Evolutionary conservation across 2,888 invertebrate species (phyloP).

Genomic region (Eumacrocentrus americanus): DNA sequence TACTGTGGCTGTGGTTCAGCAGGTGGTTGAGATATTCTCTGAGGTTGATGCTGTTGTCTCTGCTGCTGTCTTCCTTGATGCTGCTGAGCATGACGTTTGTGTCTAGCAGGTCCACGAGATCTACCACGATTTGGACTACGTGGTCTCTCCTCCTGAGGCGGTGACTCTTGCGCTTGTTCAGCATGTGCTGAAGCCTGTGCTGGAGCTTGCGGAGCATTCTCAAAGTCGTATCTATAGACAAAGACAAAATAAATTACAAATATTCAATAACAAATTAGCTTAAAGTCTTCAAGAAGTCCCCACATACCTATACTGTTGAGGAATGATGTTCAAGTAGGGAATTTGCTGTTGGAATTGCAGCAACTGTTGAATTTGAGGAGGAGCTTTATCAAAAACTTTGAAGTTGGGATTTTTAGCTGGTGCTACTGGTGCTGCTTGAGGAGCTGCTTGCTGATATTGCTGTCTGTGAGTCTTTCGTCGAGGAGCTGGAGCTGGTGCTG

Average conservation of each 20-base stretch:
- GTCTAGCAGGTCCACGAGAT: slow-evolving; percentile 41
- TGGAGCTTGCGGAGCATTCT: slow-evolving; percentile 22
- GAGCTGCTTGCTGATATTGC: slow-evolving; percentile 13
- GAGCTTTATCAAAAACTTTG: slow-evolving; percentile 50
- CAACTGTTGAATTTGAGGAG: slow-evolving; percentile 52
- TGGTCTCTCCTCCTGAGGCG: slow-evolving; percentile 36
- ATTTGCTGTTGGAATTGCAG: slow-evolving; percentile 55
- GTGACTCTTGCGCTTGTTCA: slow-evolving; percentile 33
- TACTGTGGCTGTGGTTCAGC: slow-evolving; percentile 35
- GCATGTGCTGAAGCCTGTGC: slow-evolving; percentile 41
- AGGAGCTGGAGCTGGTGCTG: slow-evolving; percentile 28
- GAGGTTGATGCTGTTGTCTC: slow-evolving; percentile 27
- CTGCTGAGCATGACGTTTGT: slow-evolving; percentile 35
- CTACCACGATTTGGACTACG: slow-evolving; percentile 45
- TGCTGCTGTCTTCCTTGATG: slow-evolving; percentile 32
- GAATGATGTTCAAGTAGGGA: slow-evolving; percentile 56
- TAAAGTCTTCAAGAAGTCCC: too few species aligned
- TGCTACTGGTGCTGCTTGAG: slow-evolving; percentile 27
- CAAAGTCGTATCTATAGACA: slow-evolving; percentile 30
- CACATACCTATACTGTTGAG: slow-evolving; percentile 50
- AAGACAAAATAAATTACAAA: background rate
- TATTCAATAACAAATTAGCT: too few species aligned
- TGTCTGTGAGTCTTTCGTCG: slow-evolving; percentile 31
- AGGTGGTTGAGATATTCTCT: slow-evolving; percentile 31
- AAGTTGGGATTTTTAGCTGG: slow-evolving; percentile 38